Evolutionary conservation across 2,797 vertebrate species (phyloP), one percentile per base, ranked within the genome.

Genomic region (Gobionotothen gibberifrons): DNA sequence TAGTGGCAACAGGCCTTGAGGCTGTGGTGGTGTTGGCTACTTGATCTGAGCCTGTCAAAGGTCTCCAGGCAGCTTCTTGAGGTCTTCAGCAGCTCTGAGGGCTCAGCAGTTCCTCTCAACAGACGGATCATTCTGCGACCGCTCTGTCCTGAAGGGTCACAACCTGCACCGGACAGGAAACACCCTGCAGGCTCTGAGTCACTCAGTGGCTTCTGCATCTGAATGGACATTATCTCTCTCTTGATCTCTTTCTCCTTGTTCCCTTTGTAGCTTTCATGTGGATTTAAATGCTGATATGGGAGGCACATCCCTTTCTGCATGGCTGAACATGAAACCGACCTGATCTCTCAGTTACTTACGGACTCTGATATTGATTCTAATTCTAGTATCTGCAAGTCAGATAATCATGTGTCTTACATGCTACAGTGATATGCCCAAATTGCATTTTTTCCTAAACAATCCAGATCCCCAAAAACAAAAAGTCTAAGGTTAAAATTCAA

Each of bases 11-110:
- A 22, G 42, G 51, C 79, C 82, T 75, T 7, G 29, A 83, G 84
- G 85, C 78, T 12, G 32, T 16, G 17, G 21, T 13, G 51, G 15
- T 29, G 60, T 48, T 21, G 54, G 53, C 60, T 62, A 78, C 84
- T 76, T 78, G 87, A 90, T 86, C 77, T 17, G 64, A 85, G 78
- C 69, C 81, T 83, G 83, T 90, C 85, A 90, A 80, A 90, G 84
- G 89, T 89, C 85, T 70, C 26, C 4, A 70, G 77, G 73, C 65
- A 42, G 66, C 64, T 71, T 74, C 83, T 77, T 75, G 19, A 85
- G 68, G 65, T 79, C 73, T 42, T 66, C 48, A 19, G 49, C 17
- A 3, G 43, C 71, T 78, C 73, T 84, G 81, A 79, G 81, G 82
- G 46, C 75, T 85, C 80, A 78, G 87, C 82, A 4, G 70, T 84